These are phyloP conservation scores for Callipepla squamata DNA, from an alignment of 2,113 vertebrate genomes.

Conservation along the genomic window DNA sequence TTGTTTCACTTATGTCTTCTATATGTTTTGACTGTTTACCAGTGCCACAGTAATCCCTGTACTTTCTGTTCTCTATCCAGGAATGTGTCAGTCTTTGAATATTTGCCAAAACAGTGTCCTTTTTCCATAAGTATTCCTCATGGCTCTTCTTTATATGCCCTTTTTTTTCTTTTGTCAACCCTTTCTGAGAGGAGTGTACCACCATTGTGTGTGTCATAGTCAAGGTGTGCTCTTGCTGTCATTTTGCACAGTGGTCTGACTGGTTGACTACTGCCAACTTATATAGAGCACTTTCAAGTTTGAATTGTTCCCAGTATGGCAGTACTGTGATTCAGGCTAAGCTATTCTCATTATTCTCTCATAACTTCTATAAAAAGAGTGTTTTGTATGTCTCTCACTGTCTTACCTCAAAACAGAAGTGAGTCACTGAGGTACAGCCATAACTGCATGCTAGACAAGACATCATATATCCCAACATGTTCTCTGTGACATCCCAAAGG, in stretches of 20 bases:
- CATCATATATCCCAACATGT: neutral
- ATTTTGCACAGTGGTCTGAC: neutral
- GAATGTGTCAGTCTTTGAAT: neutral
- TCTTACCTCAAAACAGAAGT: neutral
- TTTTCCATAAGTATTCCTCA: neutral
- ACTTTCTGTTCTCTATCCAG: neutral
- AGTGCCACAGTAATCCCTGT: neutral
- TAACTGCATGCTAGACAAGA: neutral
- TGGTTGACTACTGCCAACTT: neutral
- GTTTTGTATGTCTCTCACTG: neutral
- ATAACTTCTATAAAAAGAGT: neutral
- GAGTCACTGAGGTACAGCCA: neutral
- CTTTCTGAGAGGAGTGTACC: neutral
- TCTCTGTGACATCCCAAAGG: neutral
- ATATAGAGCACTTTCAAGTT: neutral
- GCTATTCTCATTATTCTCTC: neutral
- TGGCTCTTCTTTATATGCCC: neutral
- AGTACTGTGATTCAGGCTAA: neutral
- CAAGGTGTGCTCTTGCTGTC: fast-evolving
- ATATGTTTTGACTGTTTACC: neutral
- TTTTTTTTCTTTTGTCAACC: neutral
- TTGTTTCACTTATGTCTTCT: neutral
- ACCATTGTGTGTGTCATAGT: neutral
- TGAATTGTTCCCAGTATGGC: neutral
- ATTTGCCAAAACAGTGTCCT: neutral